Conservation (phyloP, 2,113 vertebrate species). For the Paedocypris sp. region DNA sequence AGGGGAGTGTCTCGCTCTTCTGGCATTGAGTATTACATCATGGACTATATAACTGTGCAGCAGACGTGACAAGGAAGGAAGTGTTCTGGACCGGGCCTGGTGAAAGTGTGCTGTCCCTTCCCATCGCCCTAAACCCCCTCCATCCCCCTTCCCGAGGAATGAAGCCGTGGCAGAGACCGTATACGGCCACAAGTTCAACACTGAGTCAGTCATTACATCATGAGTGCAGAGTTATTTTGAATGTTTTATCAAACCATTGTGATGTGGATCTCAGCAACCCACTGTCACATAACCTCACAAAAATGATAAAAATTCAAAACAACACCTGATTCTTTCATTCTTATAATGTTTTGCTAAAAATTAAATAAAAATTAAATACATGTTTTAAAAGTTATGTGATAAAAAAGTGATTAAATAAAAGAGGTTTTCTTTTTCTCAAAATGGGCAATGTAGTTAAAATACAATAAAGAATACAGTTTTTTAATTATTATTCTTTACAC, state of each 20-base stretch:
- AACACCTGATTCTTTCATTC: too few species aligned
- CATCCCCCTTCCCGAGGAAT: neutral
- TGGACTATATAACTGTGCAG: neutral
- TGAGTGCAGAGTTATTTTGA: neutral
- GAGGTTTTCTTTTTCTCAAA: too few species aligned
- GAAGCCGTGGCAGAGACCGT: too few species aligned
- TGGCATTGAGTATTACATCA: slow-evolving; percentile 12
- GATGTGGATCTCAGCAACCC: neutral
- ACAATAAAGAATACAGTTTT: too few species aligned
- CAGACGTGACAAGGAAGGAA: slow-evolving; percentile 2
- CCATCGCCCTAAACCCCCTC: neutral
- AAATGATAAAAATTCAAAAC: too few species aligned
- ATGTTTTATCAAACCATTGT: neutral
- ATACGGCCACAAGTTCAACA: neutral
- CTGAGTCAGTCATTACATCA: neutral
- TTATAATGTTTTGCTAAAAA: too few species aligned
- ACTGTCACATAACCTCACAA: neutral
- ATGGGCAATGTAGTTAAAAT: too few species aligned
- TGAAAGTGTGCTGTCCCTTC: neutral
- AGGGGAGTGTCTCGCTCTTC: neutral
- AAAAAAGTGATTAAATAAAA: too few species aligned
- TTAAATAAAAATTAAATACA: too few species aligned
- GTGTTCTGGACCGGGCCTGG: neutral
- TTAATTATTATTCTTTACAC: too few species aligned
- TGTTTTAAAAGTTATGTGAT: too few species aligned